Evolutionary conservation across 2,888 invertebrate genomes (phyloP).

Genomic region (Zaprionus lineosus): DNA sequence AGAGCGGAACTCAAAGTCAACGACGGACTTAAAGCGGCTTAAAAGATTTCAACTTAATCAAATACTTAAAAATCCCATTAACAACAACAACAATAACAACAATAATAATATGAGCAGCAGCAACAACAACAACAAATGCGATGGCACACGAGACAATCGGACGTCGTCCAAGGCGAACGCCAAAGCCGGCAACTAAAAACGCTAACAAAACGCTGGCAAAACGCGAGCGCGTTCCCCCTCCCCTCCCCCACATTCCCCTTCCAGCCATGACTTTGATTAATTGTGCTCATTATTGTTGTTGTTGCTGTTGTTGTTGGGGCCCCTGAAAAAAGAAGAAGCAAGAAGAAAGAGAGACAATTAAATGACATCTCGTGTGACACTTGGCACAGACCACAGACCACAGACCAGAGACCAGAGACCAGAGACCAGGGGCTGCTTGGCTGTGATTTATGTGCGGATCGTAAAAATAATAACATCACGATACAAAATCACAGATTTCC

Average conservation of each 20-base stretch:
- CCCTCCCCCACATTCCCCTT: too few relatives aligned
- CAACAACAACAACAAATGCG: constrained; percentile 15
- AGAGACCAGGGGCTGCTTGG: constrained; percentile 24
- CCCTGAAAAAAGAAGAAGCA: background rate
- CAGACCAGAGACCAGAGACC: too few relatives aligned
- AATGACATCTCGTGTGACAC: constrained; percentile 38
- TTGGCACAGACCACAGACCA: constrained; percentile 31
- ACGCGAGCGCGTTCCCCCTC: constrained; percentile 54
- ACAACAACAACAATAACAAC: constrained; percentile 5
- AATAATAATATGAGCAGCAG: too few relatives aligned
- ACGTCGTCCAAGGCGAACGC: constrained; percentile 27
- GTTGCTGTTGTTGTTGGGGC: constrained; percentile 14
- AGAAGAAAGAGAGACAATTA: constrained; percentile 27
- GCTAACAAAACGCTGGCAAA: constrained; percentile 51
- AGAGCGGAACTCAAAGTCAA: too few relatives aligned
- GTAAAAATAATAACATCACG: constrained; percentile 31
- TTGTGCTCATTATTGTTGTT: constrained; percentile 33
- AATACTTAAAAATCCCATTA: too few relatives aligned
- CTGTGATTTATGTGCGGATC: constrained; percentile 42
- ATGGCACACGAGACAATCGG: constrained; percentile 43
- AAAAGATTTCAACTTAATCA: too few relatives aligned
- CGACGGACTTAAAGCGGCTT: too few relatives aligned
- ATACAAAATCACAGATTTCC: constrained; percentile 25
- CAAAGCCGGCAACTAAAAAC: constrained; percentile 28
- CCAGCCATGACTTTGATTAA: constrained; percentile 56